A percentile compares a stretch with the other conserved stretches of the same genome.
These are phyloP conservation scores for Microtus montanus DNA, from an alignment of 2,113 vertebrate genomes.

Conservation along the genomic window DNA sequence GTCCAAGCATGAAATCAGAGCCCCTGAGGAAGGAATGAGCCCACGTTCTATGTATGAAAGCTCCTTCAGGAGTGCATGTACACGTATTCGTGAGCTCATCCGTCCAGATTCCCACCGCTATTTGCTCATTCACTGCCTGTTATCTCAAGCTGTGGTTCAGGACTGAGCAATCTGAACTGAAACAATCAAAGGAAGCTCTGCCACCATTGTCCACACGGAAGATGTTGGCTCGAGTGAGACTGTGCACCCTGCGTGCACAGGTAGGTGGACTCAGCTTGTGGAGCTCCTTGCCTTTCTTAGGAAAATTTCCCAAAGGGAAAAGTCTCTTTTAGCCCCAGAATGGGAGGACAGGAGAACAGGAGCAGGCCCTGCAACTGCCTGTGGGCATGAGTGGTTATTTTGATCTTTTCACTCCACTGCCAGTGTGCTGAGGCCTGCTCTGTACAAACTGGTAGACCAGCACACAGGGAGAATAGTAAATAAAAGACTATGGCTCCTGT, in stretches of 20 bases:
- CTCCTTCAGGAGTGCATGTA: neutral
- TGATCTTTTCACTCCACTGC: neutral
- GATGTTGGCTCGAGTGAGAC: neutral
- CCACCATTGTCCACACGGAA: neutral
- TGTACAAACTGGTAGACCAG: accelerated
- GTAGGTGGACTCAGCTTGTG: neutral
- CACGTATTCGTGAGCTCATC: neutral
- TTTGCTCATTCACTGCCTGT: neutral
- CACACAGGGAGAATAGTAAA: neutral
- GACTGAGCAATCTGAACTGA: neutral
- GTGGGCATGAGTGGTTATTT: neutral
- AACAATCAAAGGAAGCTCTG: neutral
- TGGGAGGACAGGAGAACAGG: neutral
- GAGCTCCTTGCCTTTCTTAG: neutral
- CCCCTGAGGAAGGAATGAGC: neutral
- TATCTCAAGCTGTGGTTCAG: neutral
- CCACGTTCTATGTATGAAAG: neutral
- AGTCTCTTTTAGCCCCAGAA: neutral
- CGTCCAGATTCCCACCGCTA: neutral
- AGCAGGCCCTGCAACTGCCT: neutral
- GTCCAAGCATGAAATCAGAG: neutral
- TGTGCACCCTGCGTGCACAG: neutral
- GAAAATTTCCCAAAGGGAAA: neutral
- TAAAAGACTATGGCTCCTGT: neutral
- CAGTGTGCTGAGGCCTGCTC: neutral